A percentile compares a stretch with the other conserved stretches of the same genome.
Evolutionary conservation across 1,140 invertebrate species (phyloP).

Genomic region (Brachionus manjavacas): DNA sequence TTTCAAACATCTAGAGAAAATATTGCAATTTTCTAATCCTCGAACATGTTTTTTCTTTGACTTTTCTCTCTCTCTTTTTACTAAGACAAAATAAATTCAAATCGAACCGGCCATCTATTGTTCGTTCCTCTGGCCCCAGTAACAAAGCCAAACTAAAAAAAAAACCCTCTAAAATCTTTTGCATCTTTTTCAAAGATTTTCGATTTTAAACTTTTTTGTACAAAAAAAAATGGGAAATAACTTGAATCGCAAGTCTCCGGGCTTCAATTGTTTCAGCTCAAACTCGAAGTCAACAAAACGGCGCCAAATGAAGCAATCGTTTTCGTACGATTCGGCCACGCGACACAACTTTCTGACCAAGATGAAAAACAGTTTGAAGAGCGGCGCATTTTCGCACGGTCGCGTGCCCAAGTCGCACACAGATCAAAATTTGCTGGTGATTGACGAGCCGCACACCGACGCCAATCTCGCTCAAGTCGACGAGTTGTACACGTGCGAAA

Average conservation of each 20-base stretch:
- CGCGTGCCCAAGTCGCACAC: not conserved
- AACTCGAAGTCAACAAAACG: not conserved
- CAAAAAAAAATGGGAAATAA: not conserved
- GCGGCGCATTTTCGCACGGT: not conserved
- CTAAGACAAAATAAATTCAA: not conserved
- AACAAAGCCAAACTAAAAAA: no score
- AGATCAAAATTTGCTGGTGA: not conserved
- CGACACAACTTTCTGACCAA: not conserved
- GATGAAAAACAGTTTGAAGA: slow-evolving; percentile 1
- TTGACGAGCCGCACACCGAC: not conserved
- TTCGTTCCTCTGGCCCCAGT: not conserved
- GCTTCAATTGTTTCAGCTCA: not conserved
- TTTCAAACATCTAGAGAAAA: not conserved
- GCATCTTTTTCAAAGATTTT: not conserved
- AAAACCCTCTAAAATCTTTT: not conserved
- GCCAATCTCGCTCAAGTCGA: not conserved
- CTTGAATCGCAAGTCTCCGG: not conserved
- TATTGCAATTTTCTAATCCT: not conserved
- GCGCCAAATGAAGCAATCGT: not conserved
- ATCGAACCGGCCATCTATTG: not conserved
- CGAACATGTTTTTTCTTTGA: not conserved
- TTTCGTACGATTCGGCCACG: not conserved
- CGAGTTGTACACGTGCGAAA: not conserved
- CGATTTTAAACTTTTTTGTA: not conserved
- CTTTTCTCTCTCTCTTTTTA: not conserved